These are phyloP conservation scores for Aphis craccivora DNA, from an alignment of 1,140 invertebrate genomes.

Conservation along the genomic window DNA sequence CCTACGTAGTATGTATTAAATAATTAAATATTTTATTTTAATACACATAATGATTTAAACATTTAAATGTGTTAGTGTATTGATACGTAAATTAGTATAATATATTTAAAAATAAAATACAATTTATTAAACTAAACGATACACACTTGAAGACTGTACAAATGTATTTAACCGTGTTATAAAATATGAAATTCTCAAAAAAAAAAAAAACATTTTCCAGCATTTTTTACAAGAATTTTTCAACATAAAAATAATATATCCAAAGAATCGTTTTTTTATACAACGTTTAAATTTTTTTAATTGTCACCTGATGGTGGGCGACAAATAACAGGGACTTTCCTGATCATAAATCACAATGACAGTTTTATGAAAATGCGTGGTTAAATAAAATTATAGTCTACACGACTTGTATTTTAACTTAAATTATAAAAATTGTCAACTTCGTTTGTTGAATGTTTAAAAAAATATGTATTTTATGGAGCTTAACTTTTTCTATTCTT, in stretches of 20 bases:
- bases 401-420: background rate
- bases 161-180: background rate
- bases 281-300: background rate
- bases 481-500: background rate
- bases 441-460: background rate
- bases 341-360: conserved; percentile 23
- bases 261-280: background rate
- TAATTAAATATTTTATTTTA: background rate
- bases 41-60: background rate
- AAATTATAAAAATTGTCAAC: background rate
- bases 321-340: background rate
- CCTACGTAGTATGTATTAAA: background rate
- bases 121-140: no score
- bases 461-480: background rate
- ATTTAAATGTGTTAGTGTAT: background rate
- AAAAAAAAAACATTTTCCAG: background rate
- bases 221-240: background rate
- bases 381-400: conserved; percentile 26
- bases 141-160: background rate
- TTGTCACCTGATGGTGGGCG: background rate
- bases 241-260: background rate
- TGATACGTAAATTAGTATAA: background rate
- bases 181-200: background rate
- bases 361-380: conserved; percentile 32
- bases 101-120: no score